These are phyloP conservation scores for Harlomillsia oculata DNA, from an alignment of 1,140 invertebrate genomes.

Conservation along the genomic window DNA sequence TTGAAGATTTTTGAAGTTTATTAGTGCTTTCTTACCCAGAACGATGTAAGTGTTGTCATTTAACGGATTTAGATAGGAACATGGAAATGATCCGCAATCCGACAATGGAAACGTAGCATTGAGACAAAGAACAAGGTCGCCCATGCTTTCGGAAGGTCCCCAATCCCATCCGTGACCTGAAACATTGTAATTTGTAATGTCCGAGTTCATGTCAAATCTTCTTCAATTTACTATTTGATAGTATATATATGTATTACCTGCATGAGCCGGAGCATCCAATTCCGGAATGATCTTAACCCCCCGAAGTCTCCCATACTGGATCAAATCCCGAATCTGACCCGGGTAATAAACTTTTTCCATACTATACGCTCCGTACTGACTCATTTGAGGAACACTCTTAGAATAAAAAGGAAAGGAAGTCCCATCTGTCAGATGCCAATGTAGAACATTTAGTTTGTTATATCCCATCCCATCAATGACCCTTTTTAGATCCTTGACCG, in stretches of 20 bases:
- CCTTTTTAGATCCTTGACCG: slow-evolving; percentile 28
- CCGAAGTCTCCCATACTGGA: slow-evolving; percentile 39
- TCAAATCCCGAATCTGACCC: slow-evolving; percentile 29
- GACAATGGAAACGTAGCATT: slow-evolving; percentile 31
- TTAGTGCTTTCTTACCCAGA: too few species aligned
- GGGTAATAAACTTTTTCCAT: background rate
- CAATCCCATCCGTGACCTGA: slow-evolving; percentile 36
- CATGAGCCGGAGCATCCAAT: slow-evolving; percentile 40
- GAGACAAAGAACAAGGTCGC: slow-evolving; percentile 34
- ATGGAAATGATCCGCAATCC: slow-evolving; percentile 33
- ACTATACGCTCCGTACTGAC: slow-evolving; percentile 39
- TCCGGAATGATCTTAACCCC: slow-evolving; percentile 40
- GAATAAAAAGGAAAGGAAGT: slow-evolving; percentile 39
- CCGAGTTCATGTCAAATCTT: too few species aligned
- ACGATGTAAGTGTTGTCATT: slow-evolving; percentile 34
- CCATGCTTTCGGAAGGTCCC: slow-evolving; percentile 26
- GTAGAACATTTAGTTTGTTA: slow-evolving; percentile 38
- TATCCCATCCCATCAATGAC: slow-evolving; percentile 38
- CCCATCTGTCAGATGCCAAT: slow-evolving; percentile 39
- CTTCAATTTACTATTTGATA: too few species aligned
- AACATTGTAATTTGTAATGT: too few species aligned
- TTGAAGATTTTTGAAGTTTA: too few species aligned
- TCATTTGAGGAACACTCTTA: slow-evolving; percentile 36
- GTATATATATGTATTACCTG: slow-evolving; percentile 27
- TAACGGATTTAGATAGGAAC: slow-evolving; percentile 29